phyloP scores from a whole-genome alignment of 2,797 vertebrate genomes.

The Petrocephalus sullivani region DNA sequence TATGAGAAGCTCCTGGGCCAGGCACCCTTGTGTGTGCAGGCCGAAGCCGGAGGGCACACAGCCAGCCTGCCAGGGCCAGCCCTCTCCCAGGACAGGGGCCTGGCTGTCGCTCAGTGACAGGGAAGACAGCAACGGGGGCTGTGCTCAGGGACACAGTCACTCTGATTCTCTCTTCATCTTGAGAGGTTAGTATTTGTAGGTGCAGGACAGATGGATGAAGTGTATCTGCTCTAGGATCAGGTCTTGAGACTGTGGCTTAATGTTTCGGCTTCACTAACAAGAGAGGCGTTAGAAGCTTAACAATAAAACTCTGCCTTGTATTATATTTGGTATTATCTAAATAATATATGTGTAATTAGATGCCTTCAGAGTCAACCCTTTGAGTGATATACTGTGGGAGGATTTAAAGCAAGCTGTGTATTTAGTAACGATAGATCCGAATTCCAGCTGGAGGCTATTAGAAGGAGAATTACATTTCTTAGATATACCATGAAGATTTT shows the following conservation, averaged over 20 bases:
- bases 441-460: constrained; percentile 9
- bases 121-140: neutral
- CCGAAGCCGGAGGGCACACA: neutral
- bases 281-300: neutral
- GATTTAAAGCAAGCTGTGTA: neutral
- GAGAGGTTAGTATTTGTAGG: neutral
- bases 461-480: neutral
- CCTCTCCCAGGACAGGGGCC: neutral
- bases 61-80: neutral
- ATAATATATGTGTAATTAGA: neutral
- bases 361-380: neutral
- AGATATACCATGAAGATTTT: neutral
- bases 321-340: neutral
- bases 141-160: neutral
- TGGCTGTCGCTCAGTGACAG: neutral
- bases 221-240: neutral
- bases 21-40: neutral
- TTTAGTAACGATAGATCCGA: neutral
- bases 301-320: neutral
- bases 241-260: neutral
- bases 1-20: neutral
- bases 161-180: neutral
- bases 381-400: neutral
- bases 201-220: neutral
- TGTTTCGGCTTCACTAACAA: neutral